Conservation (phyloP, 2,888 invertebrate species). For the Acronicta psi region DNA sequence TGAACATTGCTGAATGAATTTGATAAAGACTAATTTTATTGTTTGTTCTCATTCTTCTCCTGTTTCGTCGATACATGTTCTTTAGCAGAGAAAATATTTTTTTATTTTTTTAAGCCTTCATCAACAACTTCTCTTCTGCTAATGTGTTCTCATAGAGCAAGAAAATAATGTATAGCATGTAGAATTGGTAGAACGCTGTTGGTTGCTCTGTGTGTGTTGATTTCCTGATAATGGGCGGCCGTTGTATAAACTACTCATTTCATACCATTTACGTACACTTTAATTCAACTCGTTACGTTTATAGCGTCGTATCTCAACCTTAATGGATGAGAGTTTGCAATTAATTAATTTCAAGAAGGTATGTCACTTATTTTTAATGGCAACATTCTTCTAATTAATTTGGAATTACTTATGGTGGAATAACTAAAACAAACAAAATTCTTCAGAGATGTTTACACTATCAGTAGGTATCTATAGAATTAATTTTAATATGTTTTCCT, state of each 20-base stretch:
- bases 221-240: constrained; percentile 4
- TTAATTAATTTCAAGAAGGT: constrained; percentile 38
- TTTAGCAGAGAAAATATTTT: no score
- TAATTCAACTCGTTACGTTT: constrained; percentile 38
- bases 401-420: background rate
- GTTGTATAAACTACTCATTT: constrained; percentile 33
- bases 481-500: no score
- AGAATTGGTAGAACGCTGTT: background rate
- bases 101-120: no score
- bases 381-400: constrained; percentile 18
- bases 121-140: no score
- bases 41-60: no score
- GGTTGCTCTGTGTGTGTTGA: constrained; percentile 5
- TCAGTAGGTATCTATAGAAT: no score
- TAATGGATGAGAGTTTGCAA: constrained; percentile 19
- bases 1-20: no score
- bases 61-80: no score
- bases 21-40: no score
- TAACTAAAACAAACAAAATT: no score
- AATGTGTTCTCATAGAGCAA: background rate
- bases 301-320: constrained; percentile 28
- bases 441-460: no score
- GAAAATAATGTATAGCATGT: background rate
- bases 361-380: constrained; percentile 21
- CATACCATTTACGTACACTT: constrained; percentile 42